Base-by-base conservation (phyloP, 2,888 invertebrate genomes). In the Aethes cnicana region DNA sequence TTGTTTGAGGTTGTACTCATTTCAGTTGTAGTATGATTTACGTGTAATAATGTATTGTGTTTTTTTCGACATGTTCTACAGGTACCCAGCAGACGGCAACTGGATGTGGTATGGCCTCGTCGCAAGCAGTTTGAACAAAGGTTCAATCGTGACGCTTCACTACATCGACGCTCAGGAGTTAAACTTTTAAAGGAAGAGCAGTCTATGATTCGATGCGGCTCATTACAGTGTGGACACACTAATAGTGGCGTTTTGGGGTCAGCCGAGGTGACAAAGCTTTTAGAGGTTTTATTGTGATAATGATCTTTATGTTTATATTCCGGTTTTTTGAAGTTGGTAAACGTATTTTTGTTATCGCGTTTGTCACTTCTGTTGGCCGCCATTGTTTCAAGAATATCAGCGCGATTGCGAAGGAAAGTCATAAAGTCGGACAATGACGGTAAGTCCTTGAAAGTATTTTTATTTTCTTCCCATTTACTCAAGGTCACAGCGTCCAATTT, bases 71-170 rank as follows among this genome's bases (percentile, higher is more conserved):
- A 48, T 11, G 21, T 33, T 30, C 17, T 23, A 18, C 46, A 54
- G 5, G 42, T 14, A 14, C 46, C 46, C 7, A 44, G 11, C 5
- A 26, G 9, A 0, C 36, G 41, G 30, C 54, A 50, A 7, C 11
- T n/a, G 1, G n/a, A 4, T 1, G 12, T 5, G 4, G 11, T 8
- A 11, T 54, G 49, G 12, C 50, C 47, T 4, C 36, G 33, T 16
- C 56, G 33, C 7, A 54, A 50, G 36, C 56, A 52, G n/a, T 52
- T 54, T n/a, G 23, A 8, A n/a, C 56, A 53, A 5, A 56, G 36
- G n/a, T 43, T 49, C 6, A 52, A 32, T 23, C 32, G 46, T 3
- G 4, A 18, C 4, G 44, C 44, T 30, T 44, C 46, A 25, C 1
- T 17, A 21, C 11, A 23, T 20, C 33, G 37, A 21, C 16, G 32